Evolutionary conservation across 2,797 vertebrate genomes (phyloP).

Genomic region (Rhyacichthys aspro): DNA sequence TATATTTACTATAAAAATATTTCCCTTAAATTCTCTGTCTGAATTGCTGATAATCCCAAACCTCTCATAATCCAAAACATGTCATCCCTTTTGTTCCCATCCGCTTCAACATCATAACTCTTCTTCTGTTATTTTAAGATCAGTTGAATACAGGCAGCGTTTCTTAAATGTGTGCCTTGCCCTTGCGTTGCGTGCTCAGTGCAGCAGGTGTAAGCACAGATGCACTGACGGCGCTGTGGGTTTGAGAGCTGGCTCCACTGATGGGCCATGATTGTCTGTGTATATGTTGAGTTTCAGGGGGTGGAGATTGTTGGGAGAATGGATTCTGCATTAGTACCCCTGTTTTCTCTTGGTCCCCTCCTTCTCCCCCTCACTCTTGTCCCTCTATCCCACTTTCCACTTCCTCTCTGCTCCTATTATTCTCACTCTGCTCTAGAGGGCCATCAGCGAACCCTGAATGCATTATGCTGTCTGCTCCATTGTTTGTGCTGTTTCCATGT

Average conservation of each 20-base stretch:
- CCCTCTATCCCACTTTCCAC: constrained; percentile 51
- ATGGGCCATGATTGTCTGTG: constrained; percentile 9
- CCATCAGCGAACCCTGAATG: constrained; percentile 75
- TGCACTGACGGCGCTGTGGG: constrained; percentile 72
- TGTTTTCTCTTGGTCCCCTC: constrained; percentile 58
- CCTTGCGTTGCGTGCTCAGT: constrained; percentile 21
- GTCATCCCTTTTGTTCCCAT: too few species aligned
- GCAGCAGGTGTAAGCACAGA: constrained; percentile 53
- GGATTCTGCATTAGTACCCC: constrained; percentile 69
- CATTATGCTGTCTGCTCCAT: constrained; percentile 75
- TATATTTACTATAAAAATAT: too few species aligned
- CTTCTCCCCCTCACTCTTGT: constrained; percentile 41
- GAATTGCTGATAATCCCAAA: too few species aligned
- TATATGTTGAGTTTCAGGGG: constrained; percentile 12
- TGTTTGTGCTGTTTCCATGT: constrained; percentile 75
- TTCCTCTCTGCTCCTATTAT: constrained; percentile 72
- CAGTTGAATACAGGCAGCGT: background rate
- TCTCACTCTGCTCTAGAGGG: constrained; percentile 74
- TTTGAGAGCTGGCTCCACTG: constrained; percentile 39
- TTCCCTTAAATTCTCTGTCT: too few species aligned
- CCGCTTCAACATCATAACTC: too few species aligned
- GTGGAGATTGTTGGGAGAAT: constrained; percentile 38
- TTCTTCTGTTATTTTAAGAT: background rate
- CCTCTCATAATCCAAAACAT: too few species aligned
- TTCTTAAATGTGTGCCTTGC: background rate